A percentile compares a stretch with the other conserved stretches of the same genome.
phyloP scores from a whole-genome alignment of 2,888 invertebrate species.

The Dysmachus trigonus region DNA sequence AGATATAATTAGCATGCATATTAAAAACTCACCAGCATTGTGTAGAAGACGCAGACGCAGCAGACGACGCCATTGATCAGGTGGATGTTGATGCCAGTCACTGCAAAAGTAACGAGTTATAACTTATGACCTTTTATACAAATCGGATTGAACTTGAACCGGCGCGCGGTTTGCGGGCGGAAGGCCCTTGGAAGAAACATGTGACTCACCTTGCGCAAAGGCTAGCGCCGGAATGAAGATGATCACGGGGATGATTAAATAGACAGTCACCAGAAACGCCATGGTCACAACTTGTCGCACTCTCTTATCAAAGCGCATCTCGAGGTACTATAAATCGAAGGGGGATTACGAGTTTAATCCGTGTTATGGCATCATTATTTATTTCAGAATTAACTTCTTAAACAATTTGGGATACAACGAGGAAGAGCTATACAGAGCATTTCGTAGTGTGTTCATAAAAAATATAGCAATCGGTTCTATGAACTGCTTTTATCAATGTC shows the following conservation, averaged over 20 bases:
- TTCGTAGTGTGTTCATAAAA: neutral
- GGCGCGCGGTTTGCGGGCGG: neutral
- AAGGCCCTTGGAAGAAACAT: neutral
- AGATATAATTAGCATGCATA: neutral
- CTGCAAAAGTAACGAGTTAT: constrained; percentile 60
- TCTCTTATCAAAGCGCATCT: constrained; percentile 59
- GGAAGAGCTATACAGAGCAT: neutral
- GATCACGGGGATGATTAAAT: constrained; percentile 58
- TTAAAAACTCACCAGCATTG: constrained; percentile 67
- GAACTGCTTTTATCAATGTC: too few relatives aligned
- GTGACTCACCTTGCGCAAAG: constrained; percentile 47
- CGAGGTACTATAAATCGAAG: constrained; percentile 56
- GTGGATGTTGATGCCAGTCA: constrained; percentile 68
- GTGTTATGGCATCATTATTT: neutral
- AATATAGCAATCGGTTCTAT: neutral
- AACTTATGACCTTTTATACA: too few relatives aligned
- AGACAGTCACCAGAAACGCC: constrained; percentile 57
- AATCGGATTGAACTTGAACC: neutral
- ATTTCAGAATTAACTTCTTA: neutral
- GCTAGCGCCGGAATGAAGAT: constrained; percentile 56
- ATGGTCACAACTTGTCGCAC: constrained; percentile 58
- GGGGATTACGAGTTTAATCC: neutral
- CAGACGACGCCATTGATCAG: constrained; percentile 67
- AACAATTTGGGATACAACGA: neutral
- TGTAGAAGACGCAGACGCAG: constrained; percentile 69